Base-by-base conservation (phyloP, 2,888 invertebrate species). In the Andrena flavipes region DNA sequence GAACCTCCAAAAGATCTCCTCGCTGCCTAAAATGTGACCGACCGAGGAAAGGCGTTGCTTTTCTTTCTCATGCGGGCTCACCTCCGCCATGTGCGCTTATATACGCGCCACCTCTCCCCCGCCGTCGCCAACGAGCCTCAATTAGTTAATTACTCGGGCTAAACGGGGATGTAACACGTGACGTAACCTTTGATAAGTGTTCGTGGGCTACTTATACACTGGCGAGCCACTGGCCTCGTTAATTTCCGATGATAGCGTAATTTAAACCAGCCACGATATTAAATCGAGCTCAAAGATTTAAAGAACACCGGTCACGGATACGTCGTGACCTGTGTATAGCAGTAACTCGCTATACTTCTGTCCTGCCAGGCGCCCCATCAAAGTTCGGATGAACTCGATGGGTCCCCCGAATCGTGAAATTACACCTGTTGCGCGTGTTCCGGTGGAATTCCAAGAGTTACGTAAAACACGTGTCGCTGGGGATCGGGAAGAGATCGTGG, bases 101-200 rank as follows among this genome's bases (percentile, higher is more conserved):
- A 42, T 42, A 59, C 42, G n/a, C 35, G 26, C 8, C 33, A 29
- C 70, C 35, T 59, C 76, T 60, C 59, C 42, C 70, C 56, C 82
- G 26, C 60, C 63, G 29, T n/a, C 51, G 26, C 16, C 79, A 87
- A 90, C 85, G 67, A 87, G 82, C 70, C 86, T 86, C 90, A 90
- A 91, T 90, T 91, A 90, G 81, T 85, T 89, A 84, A 90, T 91
- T 90, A 90, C 77, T 75, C 74, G 80, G 80, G 73, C 56, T 88
- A 84, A 90, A 87, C 84, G 82, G 79, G 87, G 84, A 73, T 90
- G 70, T 56, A 56, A 56, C 63, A 64, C 80, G 76, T 90, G 90
- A 90, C 90, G 89, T 85, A 90, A 90, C 72, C 75, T 67, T 69
- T 71, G 87, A 85, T 85, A 80, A 87, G 72, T 75, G 76, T 82